Percentiles rank a stretch among this genome's conserved stretches.
phyloP scores from a whole-genome alignment of 2,888 invertebrate genomes.

The Deroplatys truncata region DNA sequence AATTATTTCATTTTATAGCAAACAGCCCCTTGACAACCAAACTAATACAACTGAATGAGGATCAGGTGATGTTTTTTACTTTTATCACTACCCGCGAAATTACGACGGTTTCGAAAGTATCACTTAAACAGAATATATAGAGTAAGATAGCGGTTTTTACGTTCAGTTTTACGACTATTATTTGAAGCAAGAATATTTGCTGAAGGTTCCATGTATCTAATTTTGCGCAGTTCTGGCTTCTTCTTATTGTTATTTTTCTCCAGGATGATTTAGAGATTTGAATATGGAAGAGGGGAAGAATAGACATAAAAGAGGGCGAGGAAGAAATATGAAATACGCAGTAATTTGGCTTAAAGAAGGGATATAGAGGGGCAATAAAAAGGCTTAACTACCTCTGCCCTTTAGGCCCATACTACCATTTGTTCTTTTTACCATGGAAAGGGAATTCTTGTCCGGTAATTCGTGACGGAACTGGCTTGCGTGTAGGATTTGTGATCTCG shows the following conservation, averaged over 20 bases:
- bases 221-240: not conserved
- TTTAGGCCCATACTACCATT: not conserved
- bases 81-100: too few species aligned
- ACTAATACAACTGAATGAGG: too few species aligned
- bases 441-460: not conserved
- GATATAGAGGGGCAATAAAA: slow-evolving; percentile 2
- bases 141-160: not conserved
- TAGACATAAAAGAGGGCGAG: not conserved
- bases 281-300: not conserved
- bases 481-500: not conserved
- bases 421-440: not conserved
- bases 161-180: not conserved
- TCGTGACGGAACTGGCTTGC: not conserved
- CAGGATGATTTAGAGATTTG: not conserved
- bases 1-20: too few species aligned
- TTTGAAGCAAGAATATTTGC: not conserved
- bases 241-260: not conserved
- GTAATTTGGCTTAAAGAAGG: slow-evolving; percentile 9
- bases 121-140: too few species aligned
- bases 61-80: too few species aligned
- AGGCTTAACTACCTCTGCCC: not conserved
- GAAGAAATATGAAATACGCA: slow-evolving; percentile 15
- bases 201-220: not conserved
- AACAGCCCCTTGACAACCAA: too few species aligned
- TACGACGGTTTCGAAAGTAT: too few species aligned